Conservation (phyloP, 2,797 vertebrate species). For the Pipistrellus pygmaeus region DNA sequence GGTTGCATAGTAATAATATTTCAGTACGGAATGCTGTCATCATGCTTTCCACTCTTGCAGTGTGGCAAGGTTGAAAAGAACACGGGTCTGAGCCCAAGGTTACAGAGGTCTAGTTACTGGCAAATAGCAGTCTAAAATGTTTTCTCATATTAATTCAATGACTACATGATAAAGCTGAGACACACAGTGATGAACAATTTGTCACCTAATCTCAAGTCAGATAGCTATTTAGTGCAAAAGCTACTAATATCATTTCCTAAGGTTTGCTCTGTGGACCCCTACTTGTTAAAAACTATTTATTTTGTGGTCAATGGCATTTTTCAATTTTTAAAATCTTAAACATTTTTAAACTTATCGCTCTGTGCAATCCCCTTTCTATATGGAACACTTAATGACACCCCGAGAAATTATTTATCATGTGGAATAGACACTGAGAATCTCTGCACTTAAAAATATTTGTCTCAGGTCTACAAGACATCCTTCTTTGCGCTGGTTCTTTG, state of each 20-base stretch:
- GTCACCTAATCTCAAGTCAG: not conserved
- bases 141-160: not conserved
- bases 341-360: not conserved
- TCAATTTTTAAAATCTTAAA: not conserved
- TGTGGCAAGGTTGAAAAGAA: not conserved
- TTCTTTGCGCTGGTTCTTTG: not conserved
- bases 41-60: not conserved
- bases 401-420: not conserved
- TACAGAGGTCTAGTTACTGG: not conserved
- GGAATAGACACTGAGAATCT: not conserved
- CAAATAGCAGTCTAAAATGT: constrained; percentile 5
- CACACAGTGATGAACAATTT: not conserved
- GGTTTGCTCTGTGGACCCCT: not conserved
- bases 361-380: not conserved
- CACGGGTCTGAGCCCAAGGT: not conserved
- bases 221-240: not conserved
- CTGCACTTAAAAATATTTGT: not conserved
- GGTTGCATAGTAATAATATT: not conserved
- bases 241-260: not conserved
- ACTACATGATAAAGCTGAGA: constrained; percentile 27
- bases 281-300: constrained; percentile 37
- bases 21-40: not conserved
- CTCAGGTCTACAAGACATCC: not conserved
- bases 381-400: not conserved
- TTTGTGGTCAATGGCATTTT: not conserved